These are phyloP conservation scores for Stenotaenia linearis DNA, from an alignment of 2,888 invertebrate species.

Conservation along the genomic window DNA sequence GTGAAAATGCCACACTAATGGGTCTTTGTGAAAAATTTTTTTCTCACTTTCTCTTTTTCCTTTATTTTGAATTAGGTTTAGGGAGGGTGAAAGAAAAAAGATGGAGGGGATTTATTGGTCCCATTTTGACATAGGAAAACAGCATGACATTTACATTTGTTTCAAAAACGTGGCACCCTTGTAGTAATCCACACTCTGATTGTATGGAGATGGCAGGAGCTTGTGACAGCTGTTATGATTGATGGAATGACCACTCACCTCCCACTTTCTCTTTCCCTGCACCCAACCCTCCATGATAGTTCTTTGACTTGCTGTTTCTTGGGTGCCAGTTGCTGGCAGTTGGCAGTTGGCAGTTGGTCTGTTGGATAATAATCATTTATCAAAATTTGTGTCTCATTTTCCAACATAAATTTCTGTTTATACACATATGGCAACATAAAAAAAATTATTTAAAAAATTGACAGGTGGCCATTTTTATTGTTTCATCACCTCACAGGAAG, in stretches of 20 bases:
- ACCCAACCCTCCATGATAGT: neutral
- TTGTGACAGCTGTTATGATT: constrained; percentile 19
- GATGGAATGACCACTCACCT: constrained; percentile 11
- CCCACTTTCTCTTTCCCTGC: neutral
- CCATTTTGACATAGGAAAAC: constrained; percentile 19
- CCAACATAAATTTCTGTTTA: neutral
- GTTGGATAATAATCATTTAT: constrained; percentile 10
- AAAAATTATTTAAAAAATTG: neutral
- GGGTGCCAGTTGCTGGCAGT: constrained; percentile 15
- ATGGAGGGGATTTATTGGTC: constrained; percentile 8
- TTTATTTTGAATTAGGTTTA: neutral
- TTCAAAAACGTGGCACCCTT: constrained; percentile 15
- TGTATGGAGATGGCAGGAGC: constrained; percentile 19
- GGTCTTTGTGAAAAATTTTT: neutral
- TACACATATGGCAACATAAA: neutral
- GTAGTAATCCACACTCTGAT: constrained; percentile 13
- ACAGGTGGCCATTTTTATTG: neutral
- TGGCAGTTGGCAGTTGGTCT: constrained; percentile 19
- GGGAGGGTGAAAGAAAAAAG: neutral
- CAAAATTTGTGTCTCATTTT: constrained; percentile 13
- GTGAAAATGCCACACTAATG: neutral
- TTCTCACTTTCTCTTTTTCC: neutral
- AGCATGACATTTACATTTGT: constrained; percentile 19
- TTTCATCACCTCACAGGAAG: too few relatives aligned
- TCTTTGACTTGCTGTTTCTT: constrained; percentile 4